Conservation (phyloP, 2,888 invertebrate genomes). For the Notocelia uddmanniana region DNA sequence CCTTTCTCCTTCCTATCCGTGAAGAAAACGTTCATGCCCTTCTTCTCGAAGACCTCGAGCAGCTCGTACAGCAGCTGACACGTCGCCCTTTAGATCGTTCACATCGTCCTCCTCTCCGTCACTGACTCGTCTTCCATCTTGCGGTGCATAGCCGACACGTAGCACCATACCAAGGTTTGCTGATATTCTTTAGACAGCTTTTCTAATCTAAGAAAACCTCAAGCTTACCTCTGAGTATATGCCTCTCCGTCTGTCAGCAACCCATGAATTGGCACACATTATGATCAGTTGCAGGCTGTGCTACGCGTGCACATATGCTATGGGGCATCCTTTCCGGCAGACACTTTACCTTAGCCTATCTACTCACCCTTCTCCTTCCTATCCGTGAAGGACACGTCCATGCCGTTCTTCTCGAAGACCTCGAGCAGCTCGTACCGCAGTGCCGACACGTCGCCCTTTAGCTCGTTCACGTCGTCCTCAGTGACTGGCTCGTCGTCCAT, state of each 20-base stretch:
- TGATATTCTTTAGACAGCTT: no score
- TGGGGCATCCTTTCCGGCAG: no score
- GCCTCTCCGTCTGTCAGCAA: no score
- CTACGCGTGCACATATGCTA: no score
- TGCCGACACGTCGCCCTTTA: slow-evolving; percentile 95
- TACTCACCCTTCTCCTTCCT: slow-evolving; percentile 90
- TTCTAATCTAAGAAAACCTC: no score
- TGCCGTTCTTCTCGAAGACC: slow-evolving; percentile 94
- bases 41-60: slow-evolving; percentile 94
- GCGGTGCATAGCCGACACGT: slow-evolving; percentile 94
- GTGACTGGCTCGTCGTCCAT: slow-evolving; percentile 94
- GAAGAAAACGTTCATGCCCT: slow-evolving; percentile 93
- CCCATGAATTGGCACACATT: no score
- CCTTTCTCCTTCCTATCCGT: slow-evolving; percentile 91
- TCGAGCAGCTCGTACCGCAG: slow-evolving; percentile 97
- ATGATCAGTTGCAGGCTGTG: no score
- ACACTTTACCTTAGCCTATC: background rate
- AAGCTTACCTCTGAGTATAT: no score
- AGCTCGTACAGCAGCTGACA: slow-evolving; percentile 97
- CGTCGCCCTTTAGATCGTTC: slow-evolving; percentile 96
- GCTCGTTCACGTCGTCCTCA: slow-evolving; percentile 96
- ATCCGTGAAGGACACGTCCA: slow-evolving; percentile 92
- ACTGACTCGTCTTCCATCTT: slow-evolving; percentile 93
- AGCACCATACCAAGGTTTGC: slow-evolving; percentile 88
- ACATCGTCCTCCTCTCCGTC: slow-evolving; percentile 97